phyloP scores from a whole-genome alignment of 1,140 invertebrate species.

The Melipona quadrifasciata region DNA sequence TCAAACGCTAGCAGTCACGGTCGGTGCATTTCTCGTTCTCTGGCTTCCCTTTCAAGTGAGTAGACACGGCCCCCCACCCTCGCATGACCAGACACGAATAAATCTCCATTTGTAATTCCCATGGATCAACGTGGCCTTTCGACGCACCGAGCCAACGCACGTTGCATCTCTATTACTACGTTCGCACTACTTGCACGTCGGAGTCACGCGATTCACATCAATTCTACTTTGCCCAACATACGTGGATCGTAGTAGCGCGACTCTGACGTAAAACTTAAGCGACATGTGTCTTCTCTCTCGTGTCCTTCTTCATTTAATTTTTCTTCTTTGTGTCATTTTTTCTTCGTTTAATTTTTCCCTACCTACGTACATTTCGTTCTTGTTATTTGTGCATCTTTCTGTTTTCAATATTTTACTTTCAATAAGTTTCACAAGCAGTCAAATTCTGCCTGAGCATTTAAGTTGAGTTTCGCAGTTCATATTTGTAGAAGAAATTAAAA shows the following conservation, averaged over 20 bases:
- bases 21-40: slow-evolving; percentile 84
- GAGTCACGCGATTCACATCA: slow-evolving; percentile 26
- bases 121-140: neutral
- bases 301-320: neutral
- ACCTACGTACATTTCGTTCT: too few species aligned
- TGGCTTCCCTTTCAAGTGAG: slow-evolving; percentile 86
- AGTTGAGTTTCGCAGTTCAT: neutral
- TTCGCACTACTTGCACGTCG: slow-evolving; percentile 14
- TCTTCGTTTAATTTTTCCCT: too few species aligned
- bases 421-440: too few species aligned
- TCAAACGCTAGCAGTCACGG: slow-evolving; percentile 85
- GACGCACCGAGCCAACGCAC: neutral
- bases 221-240: slow-evolving; percentile 33
- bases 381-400: too few species aligned
- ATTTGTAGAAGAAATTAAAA: neutral
- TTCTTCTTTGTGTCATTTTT: neutral
- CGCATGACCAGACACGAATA: neutral
- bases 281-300: too few species aligned
- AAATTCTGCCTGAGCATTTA: too few species aligned
- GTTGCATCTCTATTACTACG: slow-evolving; percentile 21
- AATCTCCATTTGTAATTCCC: slow-evolving; percentile 18
- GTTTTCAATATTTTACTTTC: too few species aligned
- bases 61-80: neutral
- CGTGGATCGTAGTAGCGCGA: neutral
- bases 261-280: slow-evolving; percentile 5